phyloP scores from a whole-genome alignment of 2,113 vertebrate species.

The Atrichornis clamosus region DNA sequence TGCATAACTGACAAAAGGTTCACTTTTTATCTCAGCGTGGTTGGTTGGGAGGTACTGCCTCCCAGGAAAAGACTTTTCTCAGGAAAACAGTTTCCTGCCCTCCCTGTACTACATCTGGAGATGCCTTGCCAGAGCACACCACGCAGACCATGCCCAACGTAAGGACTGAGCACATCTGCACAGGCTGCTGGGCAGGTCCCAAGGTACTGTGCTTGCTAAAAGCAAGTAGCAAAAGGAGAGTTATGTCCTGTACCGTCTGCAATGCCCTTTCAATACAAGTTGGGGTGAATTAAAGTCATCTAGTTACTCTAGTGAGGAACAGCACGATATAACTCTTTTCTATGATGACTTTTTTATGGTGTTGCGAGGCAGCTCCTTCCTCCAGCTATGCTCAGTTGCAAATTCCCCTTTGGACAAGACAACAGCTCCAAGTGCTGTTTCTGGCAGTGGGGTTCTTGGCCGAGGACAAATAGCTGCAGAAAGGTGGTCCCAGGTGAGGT shows the following conservation, averaged over 20 bases:
- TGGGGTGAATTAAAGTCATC: not conserved
- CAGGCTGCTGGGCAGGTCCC: not conserved
- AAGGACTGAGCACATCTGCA: not conserved
- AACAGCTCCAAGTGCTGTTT: not conserved
- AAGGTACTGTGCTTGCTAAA: not conserved
- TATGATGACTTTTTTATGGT: not conserved
- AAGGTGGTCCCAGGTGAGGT: not conserved
- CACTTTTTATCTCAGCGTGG: not conserved
- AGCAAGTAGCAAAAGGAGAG: not conserved
- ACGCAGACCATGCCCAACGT: not conserved
- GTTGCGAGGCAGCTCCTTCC: not conserved
- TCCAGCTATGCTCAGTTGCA: not conserved
- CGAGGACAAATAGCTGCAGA: not conserved
- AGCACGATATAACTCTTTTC: not conserved
- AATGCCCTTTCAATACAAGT: not conserved
- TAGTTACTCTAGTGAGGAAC: not conserved
- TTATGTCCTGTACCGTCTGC: not conserved
- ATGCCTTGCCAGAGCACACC: not conserved
- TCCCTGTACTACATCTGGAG: not conserved
- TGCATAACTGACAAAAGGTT: not conserved
- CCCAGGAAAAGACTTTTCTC: not conserved
- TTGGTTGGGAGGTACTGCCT: not conserved
- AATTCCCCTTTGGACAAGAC: not conserved
- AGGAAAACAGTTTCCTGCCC: not conserved
- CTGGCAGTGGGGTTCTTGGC: not conserved